phyloP scores from a whole-genome alignment of 1,140 invertebrate genomes.

The Cheumatopsyche charites region DNA sequence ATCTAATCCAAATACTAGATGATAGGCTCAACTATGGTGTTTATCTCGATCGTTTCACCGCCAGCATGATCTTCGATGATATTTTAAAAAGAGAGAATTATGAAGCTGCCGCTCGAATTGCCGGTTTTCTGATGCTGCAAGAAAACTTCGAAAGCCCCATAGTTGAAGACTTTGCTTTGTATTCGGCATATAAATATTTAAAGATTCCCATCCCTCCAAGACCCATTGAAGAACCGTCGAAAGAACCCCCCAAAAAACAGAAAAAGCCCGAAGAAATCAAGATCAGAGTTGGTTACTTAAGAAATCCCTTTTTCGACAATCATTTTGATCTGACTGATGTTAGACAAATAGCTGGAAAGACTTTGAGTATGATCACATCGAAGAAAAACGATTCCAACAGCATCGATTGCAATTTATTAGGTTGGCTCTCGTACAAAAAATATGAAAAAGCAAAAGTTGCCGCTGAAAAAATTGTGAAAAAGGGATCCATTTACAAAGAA shows the following conservation, averaged over 20 bases:
- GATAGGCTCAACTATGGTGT: slow-evolving; percentile 88
- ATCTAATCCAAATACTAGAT: slow-evolving; percentile 75
- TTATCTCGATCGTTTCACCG: slow-evolving; percentile 80
- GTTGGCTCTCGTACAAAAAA: slow-evolving; percentile 72
- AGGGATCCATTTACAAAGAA: slow-evolving; percentile 47
- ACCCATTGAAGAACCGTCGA: slow-evolving; percentile 55
- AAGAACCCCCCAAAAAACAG: slow-evolving; percentile 52
- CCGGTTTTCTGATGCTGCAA: slow-evolving; percentile 83
- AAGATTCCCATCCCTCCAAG: slow-evolving; percentile 57
- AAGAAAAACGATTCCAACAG: slow-evolving; percentile 61
- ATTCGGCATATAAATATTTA: slow-evolving; percentile 78
- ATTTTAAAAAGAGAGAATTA: slow-evolving; percentile 75
- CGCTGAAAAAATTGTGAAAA: slow-evolving; percentile 51
- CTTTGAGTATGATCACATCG: slow-evolving; percentile 69
- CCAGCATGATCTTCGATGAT: slow-evolving; percentile 82
- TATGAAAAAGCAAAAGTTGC: slow-evolving; percentile 62
- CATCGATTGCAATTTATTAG: slow-evolving; percentile 71
- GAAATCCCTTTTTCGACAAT: slow-evolving; percentile 83
- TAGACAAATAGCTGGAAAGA: slow-evolving; percentile 77
- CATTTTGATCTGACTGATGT: slow-evolving; percentile 83
- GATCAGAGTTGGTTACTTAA: slow-evolving; percentile 77
- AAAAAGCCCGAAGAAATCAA: slow-evolving; percentile 71
- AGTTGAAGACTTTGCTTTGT: slow-evolving; percentile 70
- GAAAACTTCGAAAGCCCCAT: slow-evolving; percentile 83
- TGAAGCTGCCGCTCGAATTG: slow-evolving; percentile 76